These are phyloP conservation scores for Vidua macroura DNA, from an alignment of 2,113 vertebrate genomes.

Conservation along the genomic window DNA sequence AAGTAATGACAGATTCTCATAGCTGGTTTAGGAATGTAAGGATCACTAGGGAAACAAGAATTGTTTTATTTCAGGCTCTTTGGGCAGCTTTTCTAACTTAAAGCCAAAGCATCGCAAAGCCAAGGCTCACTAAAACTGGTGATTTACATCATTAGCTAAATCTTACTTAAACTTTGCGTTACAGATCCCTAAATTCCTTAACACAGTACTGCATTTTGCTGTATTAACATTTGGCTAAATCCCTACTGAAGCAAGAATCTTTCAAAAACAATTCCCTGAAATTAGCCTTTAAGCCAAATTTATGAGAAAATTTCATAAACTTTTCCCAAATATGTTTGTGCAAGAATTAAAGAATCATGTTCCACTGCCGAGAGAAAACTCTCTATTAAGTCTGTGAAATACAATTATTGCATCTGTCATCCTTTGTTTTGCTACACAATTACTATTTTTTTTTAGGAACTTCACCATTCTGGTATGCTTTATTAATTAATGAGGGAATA, in stretches of 20 bases:
- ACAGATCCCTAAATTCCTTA: conserved; percentile 10
- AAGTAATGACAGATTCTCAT: conserved; percentile 7
- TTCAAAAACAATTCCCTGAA: background rate
- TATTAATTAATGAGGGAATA: background rate
- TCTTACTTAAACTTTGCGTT: conserved; percentile 34
- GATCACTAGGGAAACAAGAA: background rate
- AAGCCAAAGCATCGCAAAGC: background rate
- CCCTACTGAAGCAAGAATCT: background rate
- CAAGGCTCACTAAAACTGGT: background rate
- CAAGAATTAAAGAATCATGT: background rate
- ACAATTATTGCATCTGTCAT: background rate
- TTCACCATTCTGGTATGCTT: background rate
- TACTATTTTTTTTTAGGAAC: background rate
- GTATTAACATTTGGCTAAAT: background rate
- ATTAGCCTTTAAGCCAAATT: background rate
- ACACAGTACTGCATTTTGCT: background rate
- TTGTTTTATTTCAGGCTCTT: background rate
- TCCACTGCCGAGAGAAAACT: background rate
- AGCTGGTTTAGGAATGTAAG: background rate
- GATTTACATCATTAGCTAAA: conserved; percentile 35
- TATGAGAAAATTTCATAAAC: background rate
- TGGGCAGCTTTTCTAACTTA: background rate
- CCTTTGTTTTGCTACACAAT: background rate
- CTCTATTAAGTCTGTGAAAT: background rate
- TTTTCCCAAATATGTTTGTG: background rate